Evolutionary conservation across 2,797 vertebrate genomes (phyloP), one percentile per base, ranked within the genome.

Genomic region (Salmo trutta): DNA sequence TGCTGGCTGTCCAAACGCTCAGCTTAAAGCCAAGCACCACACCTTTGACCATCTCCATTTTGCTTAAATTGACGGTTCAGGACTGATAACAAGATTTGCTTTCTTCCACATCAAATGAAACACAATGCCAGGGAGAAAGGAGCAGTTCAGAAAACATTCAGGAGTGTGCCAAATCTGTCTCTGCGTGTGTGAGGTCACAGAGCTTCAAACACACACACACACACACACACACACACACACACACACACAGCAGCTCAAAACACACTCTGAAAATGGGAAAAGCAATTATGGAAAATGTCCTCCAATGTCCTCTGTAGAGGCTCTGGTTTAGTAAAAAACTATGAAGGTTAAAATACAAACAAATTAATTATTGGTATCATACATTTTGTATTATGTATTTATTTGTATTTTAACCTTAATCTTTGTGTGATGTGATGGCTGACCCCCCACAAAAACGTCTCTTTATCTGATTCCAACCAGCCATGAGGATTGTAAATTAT

Each of bases 71-170:
- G 77, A 83, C 81, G 69, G 89, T 76, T 86, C 81, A 89, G 83
- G 74, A 64, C 73, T 75, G 88, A 90, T 90, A 86, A 87, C 82
- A 36, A 82, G 86, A 85, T 83, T 87, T 75, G 64, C 78, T 88
- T 89, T 88, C 77, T 66, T 85, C 80, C 77, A 75, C 72, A 80
- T 74, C 88, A 77, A 78, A 90, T 79, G 82, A 74, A 82, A 89
- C 83, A 89, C 74, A 88, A 90, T 84, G 76, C 76, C 75, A 52
- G 64, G 78, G 79, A 87, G 83, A 84, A 86, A 83, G 75, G 70
- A 56, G 33, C 73, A 79, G 81, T 89, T 88, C 77, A 73, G 79
- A 83, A 76, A 33, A 21, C 83, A 87, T 83, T 87, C 80, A 86
- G 77, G 82, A 81, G 80, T 81, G 79, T 86, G 81, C 83, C 79